Base-by-base conservation (phyloP, 2,888 invertebrate species). In the Zaprionus bogoriensis region DNA sequence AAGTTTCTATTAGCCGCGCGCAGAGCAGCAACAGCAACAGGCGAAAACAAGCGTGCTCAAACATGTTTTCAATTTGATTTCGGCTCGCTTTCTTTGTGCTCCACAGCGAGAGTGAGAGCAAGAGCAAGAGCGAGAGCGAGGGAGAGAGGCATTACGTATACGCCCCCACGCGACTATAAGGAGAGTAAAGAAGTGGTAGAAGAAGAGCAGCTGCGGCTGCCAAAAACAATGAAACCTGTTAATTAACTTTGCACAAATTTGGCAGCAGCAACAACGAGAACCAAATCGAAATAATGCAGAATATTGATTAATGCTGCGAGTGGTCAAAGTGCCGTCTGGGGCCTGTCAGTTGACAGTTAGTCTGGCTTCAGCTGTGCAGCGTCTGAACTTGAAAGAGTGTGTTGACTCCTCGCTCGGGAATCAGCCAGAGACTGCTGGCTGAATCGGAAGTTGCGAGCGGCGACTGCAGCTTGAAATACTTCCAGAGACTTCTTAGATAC, bases 161-260 rank as follows among this genome's bases (percentile, higher is more conserved):
- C 82, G 82, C 82, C 82, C 83, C 81, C 81, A 67, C 73, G 58
- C 45, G 52, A 58, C 42, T 55, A 57, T 71, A 59, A 74, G 48
- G 61, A 46, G 58, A 61, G 58, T 64, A 51, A 55, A 50, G 42
- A 42, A 53, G 51, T n/a, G n/a, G n/a, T n/a, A n/a, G n/a, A n/a
- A n/a, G n/a, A n/a, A n/a, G n/a, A n/a, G n/a, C n/a, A 57, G 22
- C 12, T 10, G 27, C 27, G 27, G 10, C 27, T 12, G n/a, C n/a
- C 7, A 63, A 63, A 66, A 67, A 84, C 74, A 84, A 81, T 81
- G 65, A 77, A 81, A 87, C 87, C 74, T 67, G 81, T 81, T 81
- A 81, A 81, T 87, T 79, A 87, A 69, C 60, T 77, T 59, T 77
- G 71, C 46, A 64, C 81, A 69, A 80, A 77, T 81, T 87, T 87